Conservation (phyloP, 2,797 vertebrate genomes). For the Cyclura pinguis region DNA sequence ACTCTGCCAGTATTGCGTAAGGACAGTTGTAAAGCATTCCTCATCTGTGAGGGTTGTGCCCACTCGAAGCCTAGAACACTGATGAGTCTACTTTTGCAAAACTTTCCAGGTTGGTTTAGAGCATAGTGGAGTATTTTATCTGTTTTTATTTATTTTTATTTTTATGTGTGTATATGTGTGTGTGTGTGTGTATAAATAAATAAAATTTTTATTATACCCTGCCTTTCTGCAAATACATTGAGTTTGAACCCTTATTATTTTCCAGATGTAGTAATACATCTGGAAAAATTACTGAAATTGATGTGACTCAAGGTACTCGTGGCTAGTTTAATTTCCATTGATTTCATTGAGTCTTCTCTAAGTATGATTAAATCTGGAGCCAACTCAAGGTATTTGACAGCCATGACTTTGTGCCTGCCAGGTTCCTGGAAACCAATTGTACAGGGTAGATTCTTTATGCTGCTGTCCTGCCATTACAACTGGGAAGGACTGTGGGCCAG, state of each 20-base stretch:
- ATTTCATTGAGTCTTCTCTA: neutral
- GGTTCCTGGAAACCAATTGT: neutral
- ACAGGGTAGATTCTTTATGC: neutral
- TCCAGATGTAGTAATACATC: neutral
- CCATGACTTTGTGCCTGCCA: neutral
- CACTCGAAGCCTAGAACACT: neutral
- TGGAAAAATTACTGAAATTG: neutral
- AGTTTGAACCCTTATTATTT: too few species aligned
- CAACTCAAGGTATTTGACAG: neutral
- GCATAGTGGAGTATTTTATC: neutral
- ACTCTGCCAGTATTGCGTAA: neutral
- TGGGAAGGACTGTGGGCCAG: neutral
- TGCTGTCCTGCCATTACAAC: neutral
- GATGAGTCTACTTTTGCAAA: neutral
- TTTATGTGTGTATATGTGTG: too few species aligned
- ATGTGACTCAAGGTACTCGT: neutral
- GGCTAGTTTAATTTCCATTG: neutral
- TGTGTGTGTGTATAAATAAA: too few species aligned
- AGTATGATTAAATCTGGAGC: too few species aligned
- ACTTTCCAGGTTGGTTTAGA: neutral
- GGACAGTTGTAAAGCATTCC: neutral
- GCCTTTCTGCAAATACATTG: too few species aligned
- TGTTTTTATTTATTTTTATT: too few species aligned
- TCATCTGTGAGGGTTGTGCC: neutral
- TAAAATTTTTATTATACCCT: too few species aligned